Base-by-base conservation (phyloP, 2,888 invertebrate species). In the Spodoptera littoralis region DNA sequence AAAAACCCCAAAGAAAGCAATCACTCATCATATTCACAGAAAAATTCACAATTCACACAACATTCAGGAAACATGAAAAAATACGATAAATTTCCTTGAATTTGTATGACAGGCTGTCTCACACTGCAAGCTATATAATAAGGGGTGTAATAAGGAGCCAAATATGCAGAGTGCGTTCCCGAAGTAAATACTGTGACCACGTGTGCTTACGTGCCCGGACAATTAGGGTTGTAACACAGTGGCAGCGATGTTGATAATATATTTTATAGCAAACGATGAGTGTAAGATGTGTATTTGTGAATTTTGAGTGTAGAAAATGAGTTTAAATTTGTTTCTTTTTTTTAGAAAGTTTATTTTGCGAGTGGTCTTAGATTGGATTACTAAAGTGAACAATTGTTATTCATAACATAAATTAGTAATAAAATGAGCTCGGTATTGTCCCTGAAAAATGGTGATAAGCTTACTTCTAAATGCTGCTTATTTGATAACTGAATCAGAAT, bases 141-240 rank as follows among this genome's bases (percentile, higher is more conserved):
- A 66, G 80, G 77, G 79, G 70, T 70, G 73, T 87, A 89, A 88
- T 88, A 84, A 85, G 83, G 84, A 83, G 80, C 79, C 77, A 88
- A 89, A 88, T 92, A 93, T 93, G 92, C 92, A 87, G 85, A 84
- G 86, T 85, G 89, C 89, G 93, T 93, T 84, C 85, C 77, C 69
- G 76, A 77, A 89, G 92, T 92, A 93, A 92, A 93, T 92, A 92
- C 88, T 88, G 91, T 86, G 89, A 88, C 92, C 92, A 92, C 91
- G 92, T 92, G 92, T 88, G 90, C 83, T 83, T 81, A 83, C 87
- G 85, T 83, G 85, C 84, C 81, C 70, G 68, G 60, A 6, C 48
- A 2, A 5, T 65, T 27, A 79, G 59, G 79, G 3, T 48, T 48
- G 77, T 67, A 51, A 0, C 24, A 65, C 76, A 84, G 42, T 67